Conservation (phyloP, 2,113 vertebrate genomes). For the Rallus limicola region DNA sequence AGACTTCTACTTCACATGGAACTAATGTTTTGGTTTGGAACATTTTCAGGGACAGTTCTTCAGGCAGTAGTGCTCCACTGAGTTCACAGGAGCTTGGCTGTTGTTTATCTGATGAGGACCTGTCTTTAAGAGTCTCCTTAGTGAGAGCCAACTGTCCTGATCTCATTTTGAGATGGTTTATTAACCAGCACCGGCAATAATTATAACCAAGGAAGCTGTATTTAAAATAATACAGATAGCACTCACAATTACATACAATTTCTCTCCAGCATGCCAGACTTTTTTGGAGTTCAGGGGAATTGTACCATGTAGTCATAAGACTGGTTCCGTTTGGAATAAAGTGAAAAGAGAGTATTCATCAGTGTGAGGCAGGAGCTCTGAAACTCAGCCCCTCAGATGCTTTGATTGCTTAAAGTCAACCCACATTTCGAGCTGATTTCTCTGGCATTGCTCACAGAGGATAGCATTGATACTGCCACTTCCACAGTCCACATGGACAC, state of each 20-base stretch:
- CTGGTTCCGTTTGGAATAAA: neutral
- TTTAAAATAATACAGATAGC: neutral
- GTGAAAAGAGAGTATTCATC: neutral
- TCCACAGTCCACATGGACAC: neutral
- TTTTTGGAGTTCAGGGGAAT: neutral
- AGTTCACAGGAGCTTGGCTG: neutral
- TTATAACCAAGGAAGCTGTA: neutral
- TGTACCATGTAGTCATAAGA: neutral
- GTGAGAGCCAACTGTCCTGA: neutral
- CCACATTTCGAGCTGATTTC: neutral
- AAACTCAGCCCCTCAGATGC: neutral
- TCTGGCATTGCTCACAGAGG: neutral
- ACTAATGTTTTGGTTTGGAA: neutral
- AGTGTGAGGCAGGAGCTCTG: neutral
- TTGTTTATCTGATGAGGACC: neutral
- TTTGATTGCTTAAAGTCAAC: neutral
- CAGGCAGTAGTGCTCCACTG: neutral
- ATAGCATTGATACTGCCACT: neutral
- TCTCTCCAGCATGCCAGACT: neutral
- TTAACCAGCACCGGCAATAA: neutral
- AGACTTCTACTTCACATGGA: neutral
- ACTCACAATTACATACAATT: neutral
- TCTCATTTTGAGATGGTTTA: neutral
- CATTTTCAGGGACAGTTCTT: neutral
- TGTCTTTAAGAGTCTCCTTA: neutral